Percentiles rank a stretch among this genome's conserved stretches.
phyloP scores from a whole-genome alignment of 1,140 invertebrate genomes.

The Marisa cornuarietis region DNA sequence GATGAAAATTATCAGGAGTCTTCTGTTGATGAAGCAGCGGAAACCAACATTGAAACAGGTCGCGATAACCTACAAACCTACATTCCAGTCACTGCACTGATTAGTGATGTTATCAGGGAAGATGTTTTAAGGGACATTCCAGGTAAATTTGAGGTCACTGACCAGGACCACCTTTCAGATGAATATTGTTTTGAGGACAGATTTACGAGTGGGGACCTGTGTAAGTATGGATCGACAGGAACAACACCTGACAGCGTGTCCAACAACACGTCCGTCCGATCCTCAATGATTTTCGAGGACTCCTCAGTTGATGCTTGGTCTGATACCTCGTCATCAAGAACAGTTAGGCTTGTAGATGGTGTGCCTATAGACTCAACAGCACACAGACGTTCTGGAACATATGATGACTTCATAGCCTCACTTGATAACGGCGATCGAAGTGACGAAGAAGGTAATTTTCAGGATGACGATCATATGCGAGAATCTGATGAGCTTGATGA shows the following conservation, averaged over 20 bases:
- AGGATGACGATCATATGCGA: neutral
- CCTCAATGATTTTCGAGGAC: neutral
- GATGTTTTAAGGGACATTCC: too few relatives aligned
- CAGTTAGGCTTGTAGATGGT: neutral
- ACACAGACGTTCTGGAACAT: neutral
- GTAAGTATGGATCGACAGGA: too few relatives aligned
- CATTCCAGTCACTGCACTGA: too few relatives aligned
- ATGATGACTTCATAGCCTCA: neutral
- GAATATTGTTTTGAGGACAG: too few relatives aligned
- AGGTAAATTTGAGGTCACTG: too few relatives aligned
- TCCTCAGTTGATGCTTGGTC: neutral
- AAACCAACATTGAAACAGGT: too few relatives aligned
- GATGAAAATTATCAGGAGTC: too few relatives aligned
- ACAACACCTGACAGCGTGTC: neutral
- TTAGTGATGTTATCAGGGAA: too few relatives aligned
- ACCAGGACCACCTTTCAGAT: too few relatives aligned
- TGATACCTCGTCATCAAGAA: conserved; percentile 3
- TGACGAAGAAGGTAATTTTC: neutral
- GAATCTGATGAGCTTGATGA: neutral
- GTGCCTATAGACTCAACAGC: neutral
- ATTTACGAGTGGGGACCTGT: too few relatives aligned
- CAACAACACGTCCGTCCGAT: neutral
- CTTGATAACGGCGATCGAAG: neutral
- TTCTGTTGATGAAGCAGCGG: too few relatives aligned
- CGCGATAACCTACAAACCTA: too few relatives aligned